Conservation (phyloP, 2,888 invertebrate species). For the Physocephala rufipes region DNA sequence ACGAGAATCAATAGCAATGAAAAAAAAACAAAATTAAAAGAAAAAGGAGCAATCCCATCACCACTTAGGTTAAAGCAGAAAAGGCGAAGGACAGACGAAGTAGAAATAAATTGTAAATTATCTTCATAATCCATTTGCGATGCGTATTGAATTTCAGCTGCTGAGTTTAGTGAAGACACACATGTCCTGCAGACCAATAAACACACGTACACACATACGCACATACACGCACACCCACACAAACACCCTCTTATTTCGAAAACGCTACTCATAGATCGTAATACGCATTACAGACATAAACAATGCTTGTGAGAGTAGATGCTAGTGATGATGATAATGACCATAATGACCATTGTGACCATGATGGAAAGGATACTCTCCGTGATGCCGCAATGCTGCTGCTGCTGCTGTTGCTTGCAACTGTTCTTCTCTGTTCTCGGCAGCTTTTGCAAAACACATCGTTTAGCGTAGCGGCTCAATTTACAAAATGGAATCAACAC, state of each 20-base stretch:
- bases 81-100: neutral
- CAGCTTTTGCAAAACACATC: slow-evolving; percentile 32
- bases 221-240: slow-evolving; percentile 38
- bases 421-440: too few relatives aligned
- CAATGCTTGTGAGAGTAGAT: neutral
- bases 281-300: slow-evolving; percentile 28
- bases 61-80: neutral
- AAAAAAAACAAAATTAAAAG: neutral
- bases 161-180: slow-evolving; percentile 44
- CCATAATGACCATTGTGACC: neutral
- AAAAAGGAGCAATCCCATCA: neutral
- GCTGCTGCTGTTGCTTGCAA: slow-evolving; percentile 34
- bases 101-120: slow-evolving; percentile 34
- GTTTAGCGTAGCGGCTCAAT: slow-evolving; percentile 41
- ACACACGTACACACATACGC: slow-evolving; percentile 30
- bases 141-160: slow-evolving; percentile 50
- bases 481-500: slow-evolving; percentile 34
- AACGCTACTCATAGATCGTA: slow-evolving; percentile 4
- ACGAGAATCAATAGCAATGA: too few relatives aligned
- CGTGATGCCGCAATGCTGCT: neutral
- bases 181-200: too few relatives aligned
- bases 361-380: neutral
- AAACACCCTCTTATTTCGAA: slow-evolving; percentile 18
- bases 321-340: slow-evolving; percentile 2
- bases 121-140: slow-evolving; percentile 51